These are phyloP conservation scores for Chromoteleia sp. DNA, from an alignment of 2,888 invertebrate genomes.

Conservation along the genomic window DNA sequence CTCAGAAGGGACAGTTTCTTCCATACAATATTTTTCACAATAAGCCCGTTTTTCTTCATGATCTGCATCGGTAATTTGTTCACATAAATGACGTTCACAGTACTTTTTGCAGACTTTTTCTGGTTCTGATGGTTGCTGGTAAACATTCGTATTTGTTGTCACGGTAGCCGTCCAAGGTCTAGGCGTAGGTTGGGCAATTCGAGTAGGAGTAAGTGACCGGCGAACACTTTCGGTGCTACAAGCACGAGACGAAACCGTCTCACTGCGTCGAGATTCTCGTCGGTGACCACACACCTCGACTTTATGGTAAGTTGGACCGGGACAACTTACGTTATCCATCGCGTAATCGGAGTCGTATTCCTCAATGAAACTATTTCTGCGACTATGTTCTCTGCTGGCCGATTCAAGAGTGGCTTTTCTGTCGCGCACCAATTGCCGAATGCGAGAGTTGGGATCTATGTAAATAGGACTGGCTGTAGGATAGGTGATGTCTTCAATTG, in stretches of 20 bases:
- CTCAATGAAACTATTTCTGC: constrained; percentile 71
- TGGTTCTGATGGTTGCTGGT: constrained; percentile 75
- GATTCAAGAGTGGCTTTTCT: constrained; percentile 77
- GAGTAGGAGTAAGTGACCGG: constrained; percentile 82
- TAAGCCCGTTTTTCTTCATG: constrained; percentile 77
- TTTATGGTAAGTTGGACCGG: constrained; percentile 79
- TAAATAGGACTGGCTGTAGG: constrained; percentile 83
- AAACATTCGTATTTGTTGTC: constrained; percentile 77
- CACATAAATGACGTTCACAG: constrained; percentile 72
- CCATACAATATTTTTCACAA: constrained; percentile 70
- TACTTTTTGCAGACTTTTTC: constrained; percentile 70
- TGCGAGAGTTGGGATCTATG: constrained; percentile 81
- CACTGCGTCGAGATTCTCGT: constrained; percentile 71
- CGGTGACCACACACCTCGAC: constrained; percentile 76
- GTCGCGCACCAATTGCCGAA: constrained; percentile 77
- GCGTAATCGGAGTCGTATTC: constrained; percentile 67
- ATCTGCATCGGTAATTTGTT: constrained; percentile 71
- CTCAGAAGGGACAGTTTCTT: constrained; percentile 69
- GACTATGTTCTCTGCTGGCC: constrained; percentile 64
- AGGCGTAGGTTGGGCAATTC: constrained; percentile 82
- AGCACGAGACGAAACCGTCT: constrained; percentile 75
- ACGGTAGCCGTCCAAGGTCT: constrained; percentile 83
- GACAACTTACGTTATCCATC: constrained; percentile 81
- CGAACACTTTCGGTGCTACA: constrained; percentile 80
- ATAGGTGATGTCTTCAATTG: constrained; percentile 81